These are phyloP conservation scores for Chrosomus eos DNA, from an alignment of 2,797 vertebrate species.

Conservation along the genomic window DNA sequence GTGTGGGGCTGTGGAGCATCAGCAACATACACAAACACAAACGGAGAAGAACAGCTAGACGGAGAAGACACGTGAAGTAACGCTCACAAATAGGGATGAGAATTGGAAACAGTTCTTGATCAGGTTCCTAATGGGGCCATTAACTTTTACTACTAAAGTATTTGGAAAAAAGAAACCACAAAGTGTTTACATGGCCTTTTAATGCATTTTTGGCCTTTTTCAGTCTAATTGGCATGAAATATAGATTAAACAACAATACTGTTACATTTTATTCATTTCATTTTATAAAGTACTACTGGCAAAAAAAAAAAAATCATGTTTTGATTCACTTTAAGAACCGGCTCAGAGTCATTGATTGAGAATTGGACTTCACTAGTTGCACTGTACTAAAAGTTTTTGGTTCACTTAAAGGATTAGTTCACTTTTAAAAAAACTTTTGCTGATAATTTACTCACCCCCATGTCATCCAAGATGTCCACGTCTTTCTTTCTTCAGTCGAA, in stretches of 20 bases:
- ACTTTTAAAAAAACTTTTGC: no score
- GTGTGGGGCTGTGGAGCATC: slow-evolving; percentile 48
- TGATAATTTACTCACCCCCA: no score
- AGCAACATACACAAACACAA: slow-evolving; percentile 2
- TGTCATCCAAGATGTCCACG: no score
- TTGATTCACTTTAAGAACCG: not conserved
- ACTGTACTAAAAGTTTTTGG: not conserved
- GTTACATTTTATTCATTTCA: not conserved
- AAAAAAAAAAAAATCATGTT: not conserved
- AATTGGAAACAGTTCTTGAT: not conserved
- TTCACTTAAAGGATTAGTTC: no score
- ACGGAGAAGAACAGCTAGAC: not conserved
- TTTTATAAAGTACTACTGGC: not conserved
- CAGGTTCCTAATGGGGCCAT: no score
- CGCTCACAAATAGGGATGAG: not conserved
- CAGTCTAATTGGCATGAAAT: not conserved
- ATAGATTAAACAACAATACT: not conserved
- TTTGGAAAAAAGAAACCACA: not conserved
- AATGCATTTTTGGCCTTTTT: not conserved
- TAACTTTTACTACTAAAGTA: not conserved
- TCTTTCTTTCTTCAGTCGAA: no score
- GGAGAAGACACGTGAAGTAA: not conserved
- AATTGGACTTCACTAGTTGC: not conserved
- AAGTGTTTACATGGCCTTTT: not conserved
- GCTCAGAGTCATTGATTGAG: not conserved